Percentiles rank a stretch among this genome's conserved stretches.
phyloP scores from a whole-genome alignment of 2,113 vertebrate species.

The Eudorcas thomsonii region DNA sequence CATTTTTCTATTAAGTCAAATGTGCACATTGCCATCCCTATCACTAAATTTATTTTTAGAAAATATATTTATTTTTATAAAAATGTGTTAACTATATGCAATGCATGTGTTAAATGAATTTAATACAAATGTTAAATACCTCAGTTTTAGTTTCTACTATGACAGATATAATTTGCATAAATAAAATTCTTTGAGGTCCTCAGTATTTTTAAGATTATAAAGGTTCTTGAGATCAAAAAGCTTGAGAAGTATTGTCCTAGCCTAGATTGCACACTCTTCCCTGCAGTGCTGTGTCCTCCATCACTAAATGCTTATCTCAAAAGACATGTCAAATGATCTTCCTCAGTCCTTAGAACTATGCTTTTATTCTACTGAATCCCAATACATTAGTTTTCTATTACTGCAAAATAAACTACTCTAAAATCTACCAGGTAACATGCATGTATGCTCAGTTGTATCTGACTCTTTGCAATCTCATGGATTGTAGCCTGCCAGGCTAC shows the following conservation, averaged over 20 bases:
- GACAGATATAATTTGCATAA: background rate
- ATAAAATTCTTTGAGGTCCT: background rate
- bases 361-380: background rate
- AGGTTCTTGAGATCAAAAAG: background rate
- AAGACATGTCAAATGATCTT: background rate
- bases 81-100: constrained; percentile 5
- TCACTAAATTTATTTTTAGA: constrained; percentile 31
- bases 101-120: background rate
- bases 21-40: background rate
- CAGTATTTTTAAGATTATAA: background rate
- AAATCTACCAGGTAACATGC: background rate
- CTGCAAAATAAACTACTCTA: background rate
- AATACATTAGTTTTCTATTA: background rate
- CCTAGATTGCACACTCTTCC: background rate
- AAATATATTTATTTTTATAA: background rate
- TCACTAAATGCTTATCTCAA: background rate
- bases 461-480: background rate
- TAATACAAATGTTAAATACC: background rate
- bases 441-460: background rate
- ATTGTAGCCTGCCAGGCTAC: background rate
- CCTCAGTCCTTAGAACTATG: background rate
- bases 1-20: constrained; percentile 14
- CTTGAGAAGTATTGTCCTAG: background rate
- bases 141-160: background rate
- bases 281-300: background rate